These are phyloP conservation scores for Sinopyrophorus schimmeli DNA, from an alignment of 2,888 invertebrate genomes.

Conservation along the genomic window DNA sequence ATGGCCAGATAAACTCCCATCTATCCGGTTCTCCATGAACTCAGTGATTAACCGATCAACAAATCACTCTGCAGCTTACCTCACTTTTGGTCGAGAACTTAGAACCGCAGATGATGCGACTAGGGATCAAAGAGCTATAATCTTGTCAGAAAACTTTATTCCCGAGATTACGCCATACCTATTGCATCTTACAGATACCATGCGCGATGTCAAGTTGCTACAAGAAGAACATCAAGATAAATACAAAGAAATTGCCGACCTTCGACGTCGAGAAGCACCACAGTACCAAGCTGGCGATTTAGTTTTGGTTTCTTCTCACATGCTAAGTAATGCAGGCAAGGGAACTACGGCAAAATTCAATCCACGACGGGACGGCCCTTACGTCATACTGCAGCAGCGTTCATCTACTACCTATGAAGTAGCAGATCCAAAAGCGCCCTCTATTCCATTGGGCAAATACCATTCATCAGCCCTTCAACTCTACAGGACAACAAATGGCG, in stretches of 20 bases:
- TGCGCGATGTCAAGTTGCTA: conserved; percentile 29
- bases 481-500: no score
- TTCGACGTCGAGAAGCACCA: conserved; percentile 29
- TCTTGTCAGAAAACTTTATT: conserved; percentile 25
- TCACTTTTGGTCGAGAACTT: conserved; percentile 47
- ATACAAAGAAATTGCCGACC: conserved; percentile 32
- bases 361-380: conserved; percentile 1
- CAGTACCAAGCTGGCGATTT: conserved; percentile 35
- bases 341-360: conserved; percentile 26
- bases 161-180: conserved; percentile 27
- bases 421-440: neutral
- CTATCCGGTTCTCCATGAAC: conserved; percentile 48
- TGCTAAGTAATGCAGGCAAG: conserved; percentile 35
- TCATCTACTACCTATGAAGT: neutral
- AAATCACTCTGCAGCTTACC: conserved; percentile 43
- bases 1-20: conserved; percentile 43
- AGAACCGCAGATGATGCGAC: conserved; percentile 41
- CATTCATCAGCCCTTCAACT: neutral
- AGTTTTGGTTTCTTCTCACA: conserved; percentile 37
- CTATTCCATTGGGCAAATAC: neutral
- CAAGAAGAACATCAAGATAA: conserved; percentile 33
- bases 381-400: neutral
- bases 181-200: conserved; percentile 14
- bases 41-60: conserved; percentile 41
- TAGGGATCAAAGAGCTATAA: conserved; percentile 18